These are phyloP conservation scores for Zoroaster sp. DNA, from an alignment of 53 echinoderm and acorn worm species.

Conservation along the genomic window DNA sequence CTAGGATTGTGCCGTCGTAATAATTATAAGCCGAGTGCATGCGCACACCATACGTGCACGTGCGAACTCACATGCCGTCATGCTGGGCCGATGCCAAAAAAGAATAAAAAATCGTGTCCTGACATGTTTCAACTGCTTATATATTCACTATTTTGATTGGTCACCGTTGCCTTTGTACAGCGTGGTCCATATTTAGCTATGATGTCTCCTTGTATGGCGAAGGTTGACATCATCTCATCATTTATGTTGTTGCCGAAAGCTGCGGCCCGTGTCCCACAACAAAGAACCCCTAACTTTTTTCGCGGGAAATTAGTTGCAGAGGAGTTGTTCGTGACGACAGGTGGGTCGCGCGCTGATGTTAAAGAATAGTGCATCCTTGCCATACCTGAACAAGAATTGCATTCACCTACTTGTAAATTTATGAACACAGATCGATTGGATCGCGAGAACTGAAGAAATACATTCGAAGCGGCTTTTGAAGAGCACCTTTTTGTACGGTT, in stretches of 20 bases:
- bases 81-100: constrained; percentile 75
- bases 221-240: constrained; percentile 74
- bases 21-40: not conserved
- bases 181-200: constrained; percentile 72
- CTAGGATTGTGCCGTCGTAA: not conserved
- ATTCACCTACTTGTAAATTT: not conserved
- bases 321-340: constrained; percentile 54
- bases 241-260: constrained; percentile 70
- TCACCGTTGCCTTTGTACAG: constrained; percentile 56
- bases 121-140: constrained; percentile 84
- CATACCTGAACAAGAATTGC: not conserved
- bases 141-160: constrained; percentile 71
- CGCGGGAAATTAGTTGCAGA: constrained; percentile 79
- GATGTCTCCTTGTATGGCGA: constrained; percentile 71
- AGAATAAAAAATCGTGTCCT: constrained; percentile 76
- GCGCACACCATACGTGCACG: constrained; percentile 9
- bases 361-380: not conserved
- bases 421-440: not conserved
- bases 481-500: not conserved
- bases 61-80: constrained; percentile 25
- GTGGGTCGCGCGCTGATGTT: constrained; percentile 13
- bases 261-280: constrained; percentile 65
- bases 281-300: constrained; percentile 60
- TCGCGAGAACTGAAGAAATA: not conserved
- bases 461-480: not conserved